Conservation (phyloP, 2,888 invertebrate genomes). For the Tetropium fuscum region DNA sequence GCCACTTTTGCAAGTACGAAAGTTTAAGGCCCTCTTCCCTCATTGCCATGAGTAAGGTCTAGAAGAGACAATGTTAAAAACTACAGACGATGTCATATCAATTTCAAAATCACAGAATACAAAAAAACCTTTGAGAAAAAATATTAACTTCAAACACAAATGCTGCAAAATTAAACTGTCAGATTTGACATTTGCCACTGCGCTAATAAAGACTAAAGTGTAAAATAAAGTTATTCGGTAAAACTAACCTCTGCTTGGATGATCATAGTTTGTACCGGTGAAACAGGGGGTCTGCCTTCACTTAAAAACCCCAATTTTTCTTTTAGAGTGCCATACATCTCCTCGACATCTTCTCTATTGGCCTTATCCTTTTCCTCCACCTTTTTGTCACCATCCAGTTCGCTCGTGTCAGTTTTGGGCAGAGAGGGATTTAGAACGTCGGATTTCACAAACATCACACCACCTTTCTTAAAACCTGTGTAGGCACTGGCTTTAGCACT, state of each 20-base stretch:
- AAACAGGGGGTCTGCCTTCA: conserved; percentile 69
- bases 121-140: too few species aligned
- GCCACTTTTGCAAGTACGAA: conserved; percentile 72
- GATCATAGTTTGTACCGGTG: conserved; percentile 72
- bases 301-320: conserved; percentile 72
- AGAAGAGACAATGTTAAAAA: conserved; percentile 38
- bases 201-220: too few species aligned
- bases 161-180: too few species aligned
- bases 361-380: conserved; percentile 28
- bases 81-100: background rate
- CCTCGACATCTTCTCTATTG: conserved; percentile 58
- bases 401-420: conserved; percentile 26
- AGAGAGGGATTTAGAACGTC: conserved; percentile 47
- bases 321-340: conserved; percentile 65
- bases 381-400: conserved; percentile 36
- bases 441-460: conserved; percentile 59
- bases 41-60: conserved; percentile 77
- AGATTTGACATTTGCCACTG: too few species aligned
- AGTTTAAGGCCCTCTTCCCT: conserved; percentile 71
- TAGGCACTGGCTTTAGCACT: conserved; percentile 43
- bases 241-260: conserved; percentile 72
- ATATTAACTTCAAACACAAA: too few species aligned
- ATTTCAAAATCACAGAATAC: conserved; percentile 9
- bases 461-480: conserved; percentile 62
- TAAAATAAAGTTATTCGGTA: background rate